A percentile compares a stretch with the other conserved stretches of the same genome.
phyloP scores from a whole-genome alignment of 2,888 invertebrate species.

The Dynastes maya region DNA sequence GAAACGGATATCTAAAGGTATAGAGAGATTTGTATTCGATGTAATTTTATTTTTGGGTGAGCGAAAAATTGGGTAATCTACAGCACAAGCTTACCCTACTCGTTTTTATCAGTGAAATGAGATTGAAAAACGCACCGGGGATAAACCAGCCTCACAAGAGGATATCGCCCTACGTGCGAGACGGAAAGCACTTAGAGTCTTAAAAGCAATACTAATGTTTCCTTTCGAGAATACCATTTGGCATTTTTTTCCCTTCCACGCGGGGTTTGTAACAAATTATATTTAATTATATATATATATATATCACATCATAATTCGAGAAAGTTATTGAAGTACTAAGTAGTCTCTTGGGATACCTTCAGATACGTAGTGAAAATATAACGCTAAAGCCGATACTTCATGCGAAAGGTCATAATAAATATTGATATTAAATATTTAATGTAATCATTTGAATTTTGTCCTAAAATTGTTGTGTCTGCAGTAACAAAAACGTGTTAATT shows the following conservation, averaged over 20 bases:
- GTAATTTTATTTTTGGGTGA: conserved; percentile 38
- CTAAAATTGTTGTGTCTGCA: no score
- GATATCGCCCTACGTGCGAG: conserved; percentile 15
- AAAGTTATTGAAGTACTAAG: no score
- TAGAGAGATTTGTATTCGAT: conserved; percentile 40
- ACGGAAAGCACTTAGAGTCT: conserved; percentile 28
- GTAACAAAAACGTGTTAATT: no score
- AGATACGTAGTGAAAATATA: no score
- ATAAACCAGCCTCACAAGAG: conserved; percentile 11
- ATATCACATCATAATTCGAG: no score
- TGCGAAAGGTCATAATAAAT: no score
- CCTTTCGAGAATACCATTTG: background rate
- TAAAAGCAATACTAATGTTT: conserved; percentile 2
- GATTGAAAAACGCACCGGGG: conserved; percentile 33
- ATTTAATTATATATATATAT: no score
- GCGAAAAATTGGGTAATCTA: conserved; percentile 44
- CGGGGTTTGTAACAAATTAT: no score
- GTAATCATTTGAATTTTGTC: no score
- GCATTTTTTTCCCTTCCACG: background rate
- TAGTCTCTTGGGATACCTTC: no score
- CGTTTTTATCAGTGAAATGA: conserved; percentile 38
- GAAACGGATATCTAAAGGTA: conserved; percentile 28
- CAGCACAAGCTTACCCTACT: conserved; percentile 18
- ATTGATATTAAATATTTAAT: no score
- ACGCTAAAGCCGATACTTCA: no score